Evolutionary conservation across 2,888 invertebrate genomes (phyloP).

Genomic region (Xanthostigma xanthostigma): DNA sequence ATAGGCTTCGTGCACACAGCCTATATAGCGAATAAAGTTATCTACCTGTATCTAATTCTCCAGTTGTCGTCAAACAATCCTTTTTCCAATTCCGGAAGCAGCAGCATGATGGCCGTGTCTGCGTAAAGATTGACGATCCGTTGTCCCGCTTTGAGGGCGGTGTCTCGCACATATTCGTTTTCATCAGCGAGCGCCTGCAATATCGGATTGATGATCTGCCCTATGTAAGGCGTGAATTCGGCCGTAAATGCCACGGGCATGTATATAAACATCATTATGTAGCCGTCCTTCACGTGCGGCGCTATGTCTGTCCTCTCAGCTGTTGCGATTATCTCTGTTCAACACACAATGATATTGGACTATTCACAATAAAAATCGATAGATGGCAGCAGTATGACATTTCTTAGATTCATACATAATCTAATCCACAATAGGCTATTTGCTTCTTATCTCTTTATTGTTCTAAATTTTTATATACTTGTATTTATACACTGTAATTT

Average conservation of each 20-base stretch:
- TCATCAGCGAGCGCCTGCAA: conserved; percentile 96
- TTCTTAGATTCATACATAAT: too few relatives aligned
- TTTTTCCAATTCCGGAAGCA: conserved; percentile 84
- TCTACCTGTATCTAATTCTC: conserved; percentile 67
- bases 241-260: conserved; percentile 94
- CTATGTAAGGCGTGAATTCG: conserved; percentile 90
- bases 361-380: background rate
- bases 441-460: too few relatives aligned
- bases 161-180: conserved; percentile 96
- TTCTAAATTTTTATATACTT: too few relatives aligned
- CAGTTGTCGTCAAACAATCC: conserved; percentile 98
- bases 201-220: conserved; percentile 93
- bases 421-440: too few relatives aligned
- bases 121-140: conserved; percentile 93
- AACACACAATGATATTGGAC: too few relatives aligned
- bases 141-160: conserved; percentile 92
- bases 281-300: conserved; percentile 96
- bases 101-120: conserved; percentile 80
- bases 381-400: too few relatives aligned
- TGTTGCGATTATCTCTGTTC: conserved; percentile 74
- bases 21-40: background rate
- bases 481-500: too few relatives aligned
- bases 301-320: conserved; percentile 87
- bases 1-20: too few relatives aligned
- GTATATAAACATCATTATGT: conserved; percentile 99